These are phyloP conservation scores for Coracopsis vasa DNA, from an alignment of 2,113 vertebrate species.

Conservation along the genomic window DNA sequence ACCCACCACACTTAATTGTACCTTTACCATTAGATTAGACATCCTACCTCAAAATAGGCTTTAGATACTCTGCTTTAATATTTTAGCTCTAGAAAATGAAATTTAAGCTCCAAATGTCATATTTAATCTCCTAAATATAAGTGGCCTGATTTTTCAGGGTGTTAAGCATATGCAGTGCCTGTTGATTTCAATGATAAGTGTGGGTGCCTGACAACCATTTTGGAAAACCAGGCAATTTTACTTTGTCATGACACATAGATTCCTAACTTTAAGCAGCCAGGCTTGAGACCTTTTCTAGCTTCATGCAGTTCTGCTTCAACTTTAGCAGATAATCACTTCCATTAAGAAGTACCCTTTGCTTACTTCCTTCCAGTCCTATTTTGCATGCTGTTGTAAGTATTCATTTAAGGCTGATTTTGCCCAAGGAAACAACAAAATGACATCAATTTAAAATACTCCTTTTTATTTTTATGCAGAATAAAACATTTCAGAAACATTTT, in stretches of 20 bases:
- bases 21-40: background rate
- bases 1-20: background rate
- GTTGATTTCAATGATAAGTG: constrained; percentile 12
- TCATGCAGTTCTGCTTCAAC: background rate
- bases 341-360: background rate
- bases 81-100: background rate
- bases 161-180: background rate
- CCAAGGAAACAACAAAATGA: background rate
- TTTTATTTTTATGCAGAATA: background rate
- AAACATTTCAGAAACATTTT: background rate
- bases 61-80: background rate
- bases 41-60: background rate
- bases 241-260: background rate
- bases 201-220: background rate
- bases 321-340: background rate
- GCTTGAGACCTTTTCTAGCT: background rate
- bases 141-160: background rate
- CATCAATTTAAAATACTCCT: background rate
- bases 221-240: constrained; percentile 7
- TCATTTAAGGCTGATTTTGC: background rate
- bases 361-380: background rate
- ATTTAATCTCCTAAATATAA: constrained; percentile 35
- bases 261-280: background rate
- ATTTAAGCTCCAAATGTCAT: constrained; percentile 12
- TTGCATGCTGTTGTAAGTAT: background rate